These are phyloP conservation scores for Enteromius thamalakanensis DNA, from an alignment of 2,797 vertebrate genomes.

Conservation along the genomic window DNA sequence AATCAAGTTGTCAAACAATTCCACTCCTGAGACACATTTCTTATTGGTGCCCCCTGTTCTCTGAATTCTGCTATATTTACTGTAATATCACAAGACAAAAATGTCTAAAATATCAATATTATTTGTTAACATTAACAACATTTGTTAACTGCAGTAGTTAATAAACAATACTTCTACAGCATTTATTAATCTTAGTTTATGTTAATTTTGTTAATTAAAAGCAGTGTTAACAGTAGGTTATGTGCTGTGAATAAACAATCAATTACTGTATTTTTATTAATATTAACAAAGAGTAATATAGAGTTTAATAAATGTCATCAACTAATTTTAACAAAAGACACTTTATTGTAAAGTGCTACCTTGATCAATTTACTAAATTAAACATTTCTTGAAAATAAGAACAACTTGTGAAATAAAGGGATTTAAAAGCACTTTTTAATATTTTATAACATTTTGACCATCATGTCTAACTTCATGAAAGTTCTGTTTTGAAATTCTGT, in stretches of 20 bases:
- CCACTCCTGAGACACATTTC: background rate
- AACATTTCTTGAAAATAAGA: background rate
- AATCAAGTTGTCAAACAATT: conserved; percentile 15
- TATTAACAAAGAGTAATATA: too few relatives aligned
- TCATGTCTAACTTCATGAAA: background rate
- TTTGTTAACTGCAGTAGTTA: too few relatives aligned
- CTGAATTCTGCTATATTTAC: background rate
- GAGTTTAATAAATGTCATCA: too few relatives aligned
- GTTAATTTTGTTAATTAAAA: too few relatives aligned
- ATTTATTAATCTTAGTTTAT: too few relatives aligned
- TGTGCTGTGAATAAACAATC: too few relatives aligned
- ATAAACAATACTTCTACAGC: too few relatives aligned
- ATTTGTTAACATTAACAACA: background rate
- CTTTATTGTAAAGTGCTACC: too few relatives aligned
- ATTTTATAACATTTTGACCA: background rate
- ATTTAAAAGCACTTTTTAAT: conserved; percentile 1
- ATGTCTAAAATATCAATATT: background rate
- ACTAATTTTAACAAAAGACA: too few relatives aligned
- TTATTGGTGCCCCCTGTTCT: background rate
- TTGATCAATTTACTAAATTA: too few relatives aligned
- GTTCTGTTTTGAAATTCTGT: background rate
- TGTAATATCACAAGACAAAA: background rate
- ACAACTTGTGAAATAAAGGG: background rate
- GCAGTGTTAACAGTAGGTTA: too few relatives aligned
- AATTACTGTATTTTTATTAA: too few relatives aligned